These are phyloP conservation scores for Pteria penguin DNA, from an alignment of 2,888 invertebrate genomes.

Conservation along the genomic window DNA sequence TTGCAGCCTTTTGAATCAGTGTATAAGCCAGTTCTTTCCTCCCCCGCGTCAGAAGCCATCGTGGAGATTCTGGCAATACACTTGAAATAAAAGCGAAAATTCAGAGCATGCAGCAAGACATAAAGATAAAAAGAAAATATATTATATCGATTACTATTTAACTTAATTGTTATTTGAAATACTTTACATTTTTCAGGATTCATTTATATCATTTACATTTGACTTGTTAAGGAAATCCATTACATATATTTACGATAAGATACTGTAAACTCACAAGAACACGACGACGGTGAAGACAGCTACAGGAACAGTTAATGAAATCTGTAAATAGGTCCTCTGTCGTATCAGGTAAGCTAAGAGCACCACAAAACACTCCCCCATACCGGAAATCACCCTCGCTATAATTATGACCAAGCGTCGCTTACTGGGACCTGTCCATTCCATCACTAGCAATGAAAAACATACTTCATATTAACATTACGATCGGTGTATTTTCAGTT, in stretches of 20 bases:
- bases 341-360: background rate
- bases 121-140: too few species aligned
- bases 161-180: too few species aligned
- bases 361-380: background rate
- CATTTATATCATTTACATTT: too few species aligned
- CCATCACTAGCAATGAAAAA: too few species aligned
- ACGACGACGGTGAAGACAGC: background rate
- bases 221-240: too few species aligned
- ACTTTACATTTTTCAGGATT: too few species aligned
- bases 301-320: background rate
- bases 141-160: too few species aligned
- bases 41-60: background rate
- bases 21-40: background rate
- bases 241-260: too few species aligned
- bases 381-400: background rate
- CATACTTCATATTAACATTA: too few species aligned
- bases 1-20: background rate
- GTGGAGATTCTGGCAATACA: background rate
- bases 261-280: background rate
- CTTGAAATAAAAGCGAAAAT: too few species aligned
- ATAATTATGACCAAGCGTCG: background rate
- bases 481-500: too few species aligned
- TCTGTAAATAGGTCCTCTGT: background rate
- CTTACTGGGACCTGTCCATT: background rate
- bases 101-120: too few species aligned